Conservation (phyloP, 2,888 invertebrate genomes). For the Sicus ferrugineus region DNA sequence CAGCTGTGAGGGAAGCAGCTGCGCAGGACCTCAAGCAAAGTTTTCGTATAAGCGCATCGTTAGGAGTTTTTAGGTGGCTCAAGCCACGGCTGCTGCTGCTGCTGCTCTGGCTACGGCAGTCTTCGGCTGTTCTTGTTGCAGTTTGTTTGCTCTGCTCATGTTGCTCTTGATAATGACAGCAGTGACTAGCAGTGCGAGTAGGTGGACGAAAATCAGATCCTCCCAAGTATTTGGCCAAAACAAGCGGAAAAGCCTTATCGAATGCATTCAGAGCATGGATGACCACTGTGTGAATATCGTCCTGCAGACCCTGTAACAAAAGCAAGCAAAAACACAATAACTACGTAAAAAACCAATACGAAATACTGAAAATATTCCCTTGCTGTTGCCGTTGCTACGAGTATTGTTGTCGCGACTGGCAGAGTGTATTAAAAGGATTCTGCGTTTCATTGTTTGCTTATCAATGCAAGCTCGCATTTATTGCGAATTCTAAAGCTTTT, state of each 20-base stretch:
- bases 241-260: conserved; percentile 63
- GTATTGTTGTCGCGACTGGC: conserved; percentile 39
- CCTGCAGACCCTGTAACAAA: conserved; percentile 60
- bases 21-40: conserved; percentile 11
- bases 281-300: conserved; percentile 65
- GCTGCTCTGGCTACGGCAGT: conserved; percentile 39
- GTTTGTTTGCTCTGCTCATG: conserved; percentile 48
- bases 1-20: not conserved
- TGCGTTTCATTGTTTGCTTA: conserved; percentile 56
- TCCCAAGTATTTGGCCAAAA: conserved; percentile 63
- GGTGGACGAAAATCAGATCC: conserved; percentile 46
- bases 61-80: conserved; percentile 42
- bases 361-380: not conserved
- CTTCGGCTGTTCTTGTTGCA: conserved; percentile 34
- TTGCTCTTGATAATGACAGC: conserved; percentile 48
- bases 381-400: conserved; percentile 6
- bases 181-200: conserved; percentile 43
- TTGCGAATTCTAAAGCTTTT: not conserved
- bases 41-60: conserved; percentile 27
- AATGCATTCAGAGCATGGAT: conserved; percentile 64
- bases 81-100: conserved; percentile 41
- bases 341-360: conserved; percentile 26
- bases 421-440: conserved; percentile 47
- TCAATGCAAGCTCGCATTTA: conserved; percentile 7
- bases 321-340: conserved; percentile 19